Evolutionary conservation across 1,140 invertebrate species (phyloP), one percentile per base, ranked within the genome.

Genomic region (Rhagoletis pomonella): DNA sequence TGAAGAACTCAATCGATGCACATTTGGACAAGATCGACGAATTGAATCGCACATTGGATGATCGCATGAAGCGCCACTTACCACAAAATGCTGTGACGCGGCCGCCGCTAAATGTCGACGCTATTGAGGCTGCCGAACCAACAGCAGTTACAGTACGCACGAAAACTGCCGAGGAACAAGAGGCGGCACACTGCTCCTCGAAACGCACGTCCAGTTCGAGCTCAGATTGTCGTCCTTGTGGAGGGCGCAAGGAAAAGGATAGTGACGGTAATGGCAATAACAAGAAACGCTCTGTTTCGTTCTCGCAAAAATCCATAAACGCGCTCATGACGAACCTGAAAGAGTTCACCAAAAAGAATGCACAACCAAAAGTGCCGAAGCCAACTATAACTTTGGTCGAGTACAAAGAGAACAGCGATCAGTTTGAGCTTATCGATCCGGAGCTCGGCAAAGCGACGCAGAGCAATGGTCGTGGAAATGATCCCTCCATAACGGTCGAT

Each of bases 11-110:
- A 0, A 92, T 93, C 7, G 91, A 93, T 88, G 92, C 91, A 0
- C 92, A 92, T 87, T 86, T 93, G 42, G 92, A 93, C 86, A 89
- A 85, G 10, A 93, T 93, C 3, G 92, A 93, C 88, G 91, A 92
- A 55, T 60, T 93, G 0, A 93, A 93, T 86, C 90, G 92, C 0
- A 89, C 87, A 4, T 85, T 93, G 6, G 92, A 93, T 19, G 90
- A 93, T 90, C 91, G 92, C 4, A 58, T 93, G 42, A 92, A 92
- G 84, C 86, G 90, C 4, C 88, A 69, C 17, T 58, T 92, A n/a
- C 60, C 87, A 59, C 86, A 73, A 44, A 88, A 89, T 10, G 69
- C 89, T 7, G 6, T 42, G 3, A 47, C 87, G 4, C 69, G 69
- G 0, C 47, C 67, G 50, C 69, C 62, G 29, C 81, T 85, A 9